These are phyloP conservation scores for Gymnocephalus cernua DNA, from an alignment of 2,113 vertebrate genomes.

Conservation along the genomic window DNA sequence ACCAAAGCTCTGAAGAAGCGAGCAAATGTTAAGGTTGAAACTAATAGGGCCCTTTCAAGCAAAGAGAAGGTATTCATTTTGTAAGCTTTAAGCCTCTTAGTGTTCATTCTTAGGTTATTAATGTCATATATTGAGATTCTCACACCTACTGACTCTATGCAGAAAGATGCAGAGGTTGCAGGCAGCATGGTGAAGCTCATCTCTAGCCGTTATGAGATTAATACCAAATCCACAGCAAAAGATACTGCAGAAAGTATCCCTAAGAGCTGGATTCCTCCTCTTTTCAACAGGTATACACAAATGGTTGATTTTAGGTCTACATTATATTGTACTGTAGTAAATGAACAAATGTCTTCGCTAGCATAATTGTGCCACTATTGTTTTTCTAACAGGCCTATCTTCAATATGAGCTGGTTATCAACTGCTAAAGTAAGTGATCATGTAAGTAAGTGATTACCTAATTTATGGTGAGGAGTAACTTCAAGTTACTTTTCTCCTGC, in stretches of 20 bases:
- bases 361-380: background rate
- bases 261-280: constrained; percentile 26
- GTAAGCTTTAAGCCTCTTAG: background rate
- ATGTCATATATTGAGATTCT: background rate
- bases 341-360: background rate
- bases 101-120: background rate
- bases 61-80: constrained; percentile 66
- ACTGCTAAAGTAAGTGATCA: constrained; percentile 70
- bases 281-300: constrained; percentile 60
- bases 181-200: constrained; percentile 78
- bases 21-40: background rate
- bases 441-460: constrained; percentile 69
- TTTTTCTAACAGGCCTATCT: constrained; percentile 60
- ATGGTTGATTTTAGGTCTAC: background rate
- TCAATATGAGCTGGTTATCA: constrained; percentile 70
- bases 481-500: background rate
- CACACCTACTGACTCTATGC: background rate
- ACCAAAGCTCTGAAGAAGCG: constrained; percentile 36
- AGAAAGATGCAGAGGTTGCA: constrained; percentile 70
- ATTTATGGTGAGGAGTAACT: background rate
- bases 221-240: constrained; percentile 31
- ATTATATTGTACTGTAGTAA: background rate
- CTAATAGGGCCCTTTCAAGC: constrained; percentile 10
- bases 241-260: background rate
- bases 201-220: constrained; percentile 73